Evolutionary conservation across 1,140 invertebrate species (phyloP).

Genomic region (Tetramorium simillimum): DNA sequence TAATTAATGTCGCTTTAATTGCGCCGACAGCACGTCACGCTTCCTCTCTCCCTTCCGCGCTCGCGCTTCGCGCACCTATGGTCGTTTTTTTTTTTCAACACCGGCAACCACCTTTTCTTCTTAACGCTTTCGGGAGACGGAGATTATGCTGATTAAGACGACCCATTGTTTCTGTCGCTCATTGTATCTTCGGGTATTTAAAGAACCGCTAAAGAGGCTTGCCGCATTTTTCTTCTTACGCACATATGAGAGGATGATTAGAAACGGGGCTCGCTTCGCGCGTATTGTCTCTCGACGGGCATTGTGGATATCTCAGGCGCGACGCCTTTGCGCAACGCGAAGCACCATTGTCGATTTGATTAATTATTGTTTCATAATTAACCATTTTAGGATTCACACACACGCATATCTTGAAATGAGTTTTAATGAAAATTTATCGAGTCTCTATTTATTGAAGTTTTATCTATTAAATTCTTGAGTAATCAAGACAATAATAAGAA

Average conservation of each 20-base stretch:
- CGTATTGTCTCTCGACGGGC: slow-evolving; percentile 48
- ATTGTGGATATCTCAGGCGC: slow-evolving; percentile 10
- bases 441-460: background rate
- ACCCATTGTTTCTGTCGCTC: slow-evolving; percentile 42
- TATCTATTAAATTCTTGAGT: background rate
- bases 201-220: slow-evolving; percentile 19
- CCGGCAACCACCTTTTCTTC: background rate
- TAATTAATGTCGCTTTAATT: slow-evolving; percentile 84
- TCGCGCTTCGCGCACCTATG: slow-evolving; percentile 18
- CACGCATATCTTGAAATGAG: background rate
- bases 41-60: background rate
- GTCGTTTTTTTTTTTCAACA: background rate
- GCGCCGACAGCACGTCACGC: slow-evolving; percentile 48
- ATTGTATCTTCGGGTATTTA: slow-evolving; percentile 23
- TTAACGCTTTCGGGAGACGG: background rate
- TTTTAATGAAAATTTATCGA: slow-evolving; percentile 7
- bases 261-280: slow-evolving; percentile 4
- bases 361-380: slow-evolving; percentile 62
- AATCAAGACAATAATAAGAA: background rate
- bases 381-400: background rate
- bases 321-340: slow-evolving; percentile 9
- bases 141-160: slow-evolving; percentile 64
- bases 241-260: slow-evolving; percentile 18
- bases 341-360: slow-evolving; percentile 40
- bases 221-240: slow-evolving; percentile 19